Conservation (phyloP, 2,797 vertebrate species). For the Tauraco hartlaubi region DNA sequence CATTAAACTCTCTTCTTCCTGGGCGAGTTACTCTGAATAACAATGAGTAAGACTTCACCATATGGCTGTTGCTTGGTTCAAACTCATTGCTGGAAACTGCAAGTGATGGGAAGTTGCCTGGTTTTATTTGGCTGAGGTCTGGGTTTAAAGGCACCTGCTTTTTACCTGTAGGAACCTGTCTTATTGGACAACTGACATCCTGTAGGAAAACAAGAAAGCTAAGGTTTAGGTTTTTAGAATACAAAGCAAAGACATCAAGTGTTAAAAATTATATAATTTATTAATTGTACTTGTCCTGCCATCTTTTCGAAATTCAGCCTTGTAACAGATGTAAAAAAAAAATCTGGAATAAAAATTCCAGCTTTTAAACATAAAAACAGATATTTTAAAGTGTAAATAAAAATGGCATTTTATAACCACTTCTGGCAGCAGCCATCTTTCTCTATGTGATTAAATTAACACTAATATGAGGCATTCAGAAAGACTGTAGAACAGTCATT, state of each 20-base stretch:
- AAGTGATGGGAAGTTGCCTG: slow-evolving; percentile 93
- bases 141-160: slow-evolving; percentile 99
- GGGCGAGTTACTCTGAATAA: slow-evolving; percentile 96
- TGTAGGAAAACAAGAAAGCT: slow-evolving; percentile 73
- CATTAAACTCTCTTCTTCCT: slow-evolving; percentile 90
- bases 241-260: neutral
- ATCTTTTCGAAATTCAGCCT: neutral
- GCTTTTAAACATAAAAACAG: neutral
- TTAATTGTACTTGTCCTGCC: neutral
- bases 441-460: slow-evolving; percentile 15
- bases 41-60: slow-evolving; percentile 98
- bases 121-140: slow-evolving; percentile 96
- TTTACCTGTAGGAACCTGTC: slow-evolving; percentile 99
- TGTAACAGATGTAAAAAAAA: neutral
- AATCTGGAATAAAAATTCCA: neutral
- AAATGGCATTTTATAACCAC: neutral
- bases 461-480: slow-evolving; percentile 10
- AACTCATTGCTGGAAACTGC: slow-evolving; percentile 99
- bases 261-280: neutral
- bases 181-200: slow-evolving; percentile 99
- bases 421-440: slow-evolving; percentile 41
- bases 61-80: slow-evolving; percentile 99
- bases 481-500: slow-evolving; percentile 1
- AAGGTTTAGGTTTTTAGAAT: neutral
- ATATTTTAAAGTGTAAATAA: neutral